Base-by-base conservation (phyloP, 2,797 vertebrate species). In the Arremon aurantiirostris region DNA sequence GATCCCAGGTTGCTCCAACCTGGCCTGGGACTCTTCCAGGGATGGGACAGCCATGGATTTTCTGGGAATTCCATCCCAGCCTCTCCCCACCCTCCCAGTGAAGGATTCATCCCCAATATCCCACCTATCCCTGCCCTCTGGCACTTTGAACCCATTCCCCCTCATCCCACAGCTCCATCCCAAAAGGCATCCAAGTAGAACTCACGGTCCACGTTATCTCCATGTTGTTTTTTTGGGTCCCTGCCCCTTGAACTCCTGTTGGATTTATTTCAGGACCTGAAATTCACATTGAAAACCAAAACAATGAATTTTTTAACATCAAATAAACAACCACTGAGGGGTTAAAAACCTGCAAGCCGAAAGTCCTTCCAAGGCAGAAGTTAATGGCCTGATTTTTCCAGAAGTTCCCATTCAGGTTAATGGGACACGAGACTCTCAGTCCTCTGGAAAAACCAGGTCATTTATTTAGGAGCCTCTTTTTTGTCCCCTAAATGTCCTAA, bases 171-270 rank as follows among this genome's bases (percentile, higher is more conserved):
- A 9, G 0, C 26, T 35, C 59, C 52, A 47, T 9, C 52, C 52
- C 65, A 57, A 77, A 57, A 34, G 5, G 5, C 14, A 46, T 14
- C 46, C 11, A 14, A 59, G 65, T 11, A 13, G 6, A 69, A 96
- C 98, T 98, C 96, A 99, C 99, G 92, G 98, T 99, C 99, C 99
- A 99, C 1, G 98, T 99, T 96, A 99, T 99, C 96, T 99, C 99
- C 99, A 99, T 99, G 90, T 99, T 99, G 97, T 98, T 99, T 90
- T 98, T 99, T 59, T 98, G 98, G 78, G 98, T 98, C 53, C 99
- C 99, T 93, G 97, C 98, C 26, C 99, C 99, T 92, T 98, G 98
- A 32, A 99, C 98, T 24, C 98, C 98, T 2, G 96, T 96, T 11
- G 99, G 99, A 75, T 99, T 98, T 49, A 98, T 96, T 96, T 99